Percentiles rank a stretch among this genome's conserved stretches.
phyloP scores from a whole-genome alignment of 37 sponge, comb jelly and placozoan species.

The Halisarca cf. caerulea region DNA sequence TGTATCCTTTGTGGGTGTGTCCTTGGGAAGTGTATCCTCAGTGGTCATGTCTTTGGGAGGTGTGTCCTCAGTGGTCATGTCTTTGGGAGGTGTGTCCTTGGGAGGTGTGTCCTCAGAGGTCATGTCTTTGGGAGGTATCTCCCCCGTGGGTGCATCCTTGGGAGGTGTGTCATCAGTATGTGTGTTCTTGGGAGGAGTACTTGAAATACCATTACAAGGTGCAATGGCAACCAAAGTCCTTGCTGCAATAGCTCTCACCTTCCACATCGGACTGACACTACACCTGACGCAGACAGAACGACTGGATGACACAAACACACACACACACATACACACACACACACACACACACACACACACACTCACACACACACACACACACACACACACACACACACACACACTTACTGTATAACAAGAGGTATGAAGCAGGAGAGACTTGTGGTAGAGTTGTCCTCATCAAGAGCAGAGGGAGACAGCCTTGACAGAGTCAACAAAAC shows the following conservation, averaged over 20 bases:
- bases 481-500: constrained; percentile 62
- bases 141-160: not conserved
- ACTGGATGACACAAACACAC: not conserved
- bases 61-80: no score
- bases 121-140: not conserved
- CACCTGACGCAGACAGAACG: constrained; percentile 29
- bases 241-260: constrained; percentile 50
- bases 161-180: no score
- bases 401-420: constrained; percentile 50
- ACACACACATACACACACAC: constrained; percentile 8
- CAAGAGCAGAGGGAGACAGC: constrained; percentile 64
- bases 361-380: constrained; percentile 15
- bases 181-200: not conserved
- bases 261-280: constrained; percentile 60
- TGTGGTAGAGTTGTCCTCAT: constrained; percentile 33
- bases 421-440: constrained; percentile 45
- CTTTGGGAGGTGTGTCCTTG: no score
- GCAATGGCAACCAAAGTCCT: constrained; percentile 28
- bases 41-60: no score
- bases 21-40: constrained; percentile 1
- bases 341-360: constrained; percentile 25
- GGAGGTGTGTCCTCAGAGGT: not conserved
- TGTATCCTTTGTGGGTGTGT: no score
- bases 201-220: constrained; percentile 14
- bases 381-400: not conserved